Base-by-base conservation (phyloP, 2,113 vertebrate species). In the Donacobius atricapilla region DNA sequence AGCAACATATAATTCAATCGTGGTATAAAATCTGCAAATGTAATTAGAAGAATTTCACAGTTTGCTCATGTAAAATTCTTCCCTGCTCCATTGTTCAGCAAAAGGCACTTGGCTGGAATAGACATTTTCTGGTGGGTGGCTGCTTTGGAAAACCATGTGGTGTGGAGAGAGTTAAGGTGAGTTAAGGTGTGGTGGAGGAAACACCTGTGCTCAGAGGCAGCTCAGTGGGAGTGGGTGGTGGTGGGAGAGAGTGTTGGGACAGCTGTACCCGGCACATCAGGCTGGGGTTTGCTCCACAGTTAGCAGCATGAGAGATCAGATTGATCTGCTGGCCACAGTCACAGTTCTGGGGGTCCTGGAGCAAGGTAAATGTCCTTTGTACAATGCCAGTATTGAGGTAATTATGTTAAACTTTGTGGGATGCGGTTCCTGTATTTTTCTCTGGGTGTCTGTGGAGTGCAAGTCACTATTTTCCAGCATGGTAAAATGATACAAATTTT, bases 271-370 rank as follows among this genome's bases (percentile, higher is more conserved):
- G 1, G 16, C 11, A 2, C 50, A 20, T n/a, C 30, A 25, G 20
- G 2, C 47, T 13, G 2, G 20, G 35, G 2, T 39, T 58, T 33
- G 33, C 25, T 42, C 56, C 39, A 6, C 48, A 6, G 13, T 3
- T 21, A 4, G 68, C 80, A 94, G 2, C 68, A 98, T 99, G 99
- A 92, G 96, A 44, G 97, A 98, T 3, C 97, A 99, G 19, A 58
- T 97, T 18, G 98, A 98, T 28, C 92, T 96, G 50, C 94, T 99
- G 45, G 98, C 98, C 18, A 90, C 96, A 0, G 98, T 99, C 42
- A 99, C 98, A 0, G 81, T 99, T 18, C 73, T 99, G 51, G 99
- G 97, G 13, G 97, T 99, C 84, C 90, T 99, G 97, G 97, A 99
- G 77, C 99, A 99, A 99, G 99, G 99, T 99, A 97, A 96, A 13